Percentiles rank a stretch among this genome's conserved stretches.
Conservation (phyloP, 1,140 invertebrate genomes). For the Ctenoplectra terminalis region DNA sequence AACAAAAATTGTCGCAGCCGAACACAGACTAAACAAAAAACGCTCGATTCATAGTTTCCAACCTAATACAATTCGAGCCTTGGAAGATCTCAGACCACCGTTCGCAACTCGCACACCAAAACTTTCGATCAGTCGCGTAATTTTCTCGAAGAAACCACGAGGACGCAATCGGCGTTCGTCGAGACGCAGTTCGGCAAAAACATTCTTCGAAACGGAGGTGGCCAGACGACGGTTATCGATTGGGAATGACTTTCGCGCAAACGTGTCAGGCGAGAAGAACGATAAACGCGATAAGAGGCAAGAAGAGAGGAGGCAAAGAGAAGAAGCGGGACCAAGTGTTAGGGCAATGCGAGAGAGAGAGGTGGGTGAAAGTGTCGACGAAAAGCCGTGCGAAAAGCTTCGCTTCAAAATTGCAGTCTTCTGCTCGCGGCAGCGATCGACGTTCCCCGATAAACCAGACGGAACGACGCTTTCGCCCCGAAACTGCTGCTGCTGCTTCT, state of each 20-base stretch:
- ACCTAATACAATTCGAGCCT: too few relatives aligned
- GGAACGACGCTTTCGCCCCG: slow-evolving; percentile 55
- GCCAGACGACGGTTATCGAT: slow-evolving; percentile 66
- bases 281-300: slow-evolving; percentile 69
- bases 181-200: slow-evolving; percentile 31
- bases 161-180: slow-evolving; percentile 34
- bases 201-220: slow-evolving; percentile 52
- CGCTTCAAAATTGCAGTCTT: slow-evolving; percentile 75
- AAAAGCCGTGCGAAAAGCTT: slow-evolving; percentile 65
- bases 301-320: slow-evolving; percentile 10
- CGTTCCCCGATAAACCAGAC: slow-evolving; percentile 68
- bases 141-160: not conserved
- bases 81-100: too few relatives aligned
- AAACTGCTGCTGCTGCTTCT: slow-evolving; percentile 25
- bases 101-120: too few relatives aligned
- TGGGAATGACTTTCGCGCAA: slow-evolving; percentile 70
- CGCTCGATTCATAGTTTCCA: too few relatives aligned
- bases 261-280: slow-evolving; percentile 64
- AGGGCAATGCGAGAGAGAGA: too few relatives aligned
- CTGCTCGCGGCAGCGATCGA: slow-evolving; percentile 67
- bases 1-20: too few relatives aligned
- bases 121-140: too few relatives aligned
- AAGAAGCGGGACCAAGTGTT: not conserved
- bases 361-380: slow-evolving; percentile 21
- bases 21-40: too few relatives aligned